These are phyloP conservation scores for Chaetura pelagica DNA, from an alignment of 2,113 vertebrate genomes.

Conservation along the genomic window DNA sequence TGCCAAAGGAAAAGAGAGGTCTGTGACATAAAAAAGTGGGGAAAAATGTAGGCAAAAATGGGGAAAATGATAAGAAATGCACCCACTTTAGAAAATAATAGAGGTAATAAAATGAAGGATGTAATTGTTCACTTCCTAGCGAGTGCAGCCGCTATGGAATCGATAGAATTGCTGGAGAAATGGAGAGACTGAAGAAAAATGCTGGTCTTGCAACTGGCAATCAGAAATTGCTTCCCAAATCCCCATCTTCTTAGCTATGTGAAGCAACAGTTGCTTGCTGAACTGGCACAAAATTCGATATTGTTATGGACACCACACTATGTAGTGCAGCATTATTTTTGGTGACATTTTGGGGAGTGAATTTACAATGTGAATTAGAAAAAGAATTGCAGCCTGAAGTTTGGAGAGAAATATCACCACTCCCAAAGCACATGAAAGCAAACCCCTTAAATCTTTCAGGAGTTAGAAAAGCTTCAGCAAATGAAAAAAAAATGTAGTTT, in stretches of 20 bases:
- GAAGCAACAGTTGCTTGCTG: not conserved
- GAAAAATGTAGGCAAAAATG: not conserved
- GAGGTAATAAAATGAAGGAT: rapidly evolving
- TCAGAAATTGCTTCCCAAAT: not conserved
- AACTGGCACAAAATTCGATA: not conserved
- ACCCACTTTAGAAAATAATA: not conserved
- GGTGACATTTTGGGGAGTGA: not conserved
- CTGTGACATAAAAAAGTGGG: not conserved
- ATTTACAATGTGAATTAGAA: not conserved
- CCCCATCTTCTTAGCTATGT: rapidly evolving
- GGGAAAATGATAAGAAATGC: not conserved
- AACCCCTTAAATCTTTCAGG: not conserved
- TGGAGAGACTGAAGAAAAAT: not conserved
- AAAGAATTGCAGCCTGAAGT: not conserved
- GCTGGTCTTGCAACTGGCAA: not conserved
- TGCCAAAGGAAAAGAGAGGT: not conserved
- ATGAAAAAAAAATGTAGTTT: not conserved
- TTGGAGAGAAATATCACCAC: not conserved
- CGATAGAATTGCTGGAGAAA: not conserved
- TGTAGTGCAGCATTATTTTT: not conserved
- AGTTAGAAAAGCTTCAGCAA: not conserved
- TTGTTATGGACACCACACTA: not conserved
- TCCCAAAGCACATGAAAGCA: not conserved
- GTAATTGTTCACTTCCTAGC: not conserved
- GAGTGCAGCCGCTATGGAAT: not conserved